Conservation (phyloP, 2,888 invertebrate genomes). For the Nomada goodeniana region DNA sequence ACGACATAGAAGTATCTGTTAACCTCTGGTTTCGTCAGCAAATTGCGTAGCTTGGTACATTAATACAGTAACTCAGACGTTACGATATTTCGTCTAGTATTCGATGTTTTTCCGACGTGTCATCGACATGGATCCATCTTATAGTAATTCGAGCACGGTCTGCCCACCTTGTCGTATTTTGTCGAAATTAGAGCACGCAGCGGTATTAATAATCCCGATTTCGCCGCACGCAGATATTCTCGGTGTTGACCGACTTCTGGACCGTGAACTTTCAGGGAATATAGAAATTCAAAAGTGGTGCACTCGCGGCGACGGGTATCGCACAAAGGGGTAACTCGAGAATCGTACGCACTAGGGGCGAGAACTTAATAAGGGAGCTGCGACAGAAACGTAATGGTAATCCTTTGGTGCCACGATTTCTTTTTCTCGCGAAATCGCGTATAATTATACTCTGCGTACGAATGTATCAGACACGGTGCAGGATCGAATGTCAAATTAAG, state of each 20-base stretch:
- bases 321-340: constrained; percentile 7
- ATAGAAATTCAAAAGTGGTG: constrained; percentile 23
- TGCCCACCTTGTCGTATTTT: too few species aligned
- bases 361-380: constrained; percentile 12
- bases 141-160: too few species aligned
- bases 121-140: too few species aligned
- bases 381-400: not conserved
- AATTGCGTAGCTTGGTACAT: too few species aligned
- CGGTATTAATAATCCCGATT: constrained; percentile 71
- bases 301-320: not conserved
- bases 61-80: too few species aligned
- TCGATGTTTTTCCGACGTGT: too few species aligned
- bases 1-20: too few species aligned
- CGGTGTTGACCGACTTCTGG: constrained; percentile 60
- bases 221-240: constrained; percentile 65
- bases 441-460: too few species aligned
- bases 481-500: too few species aligned
- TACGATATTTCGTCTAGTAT: too few species aligned
- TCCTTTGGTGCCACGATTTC: not conserved
- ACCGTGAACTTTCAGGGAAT: constrained; percentile 56
- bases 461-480: too few species aligned
- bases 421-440: not conserved
- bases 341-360: not conserved
- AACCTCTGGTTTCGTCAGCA: too few species aligned
- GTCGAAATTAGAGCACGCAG: constrained; percentile 64